Percentiles rank a stretch among this genome's conserved stretches.
Evolutionary conservation across 2,113 vertebrate species (phyloP).

Genomic region (Synodontis membranacea): DNA sequence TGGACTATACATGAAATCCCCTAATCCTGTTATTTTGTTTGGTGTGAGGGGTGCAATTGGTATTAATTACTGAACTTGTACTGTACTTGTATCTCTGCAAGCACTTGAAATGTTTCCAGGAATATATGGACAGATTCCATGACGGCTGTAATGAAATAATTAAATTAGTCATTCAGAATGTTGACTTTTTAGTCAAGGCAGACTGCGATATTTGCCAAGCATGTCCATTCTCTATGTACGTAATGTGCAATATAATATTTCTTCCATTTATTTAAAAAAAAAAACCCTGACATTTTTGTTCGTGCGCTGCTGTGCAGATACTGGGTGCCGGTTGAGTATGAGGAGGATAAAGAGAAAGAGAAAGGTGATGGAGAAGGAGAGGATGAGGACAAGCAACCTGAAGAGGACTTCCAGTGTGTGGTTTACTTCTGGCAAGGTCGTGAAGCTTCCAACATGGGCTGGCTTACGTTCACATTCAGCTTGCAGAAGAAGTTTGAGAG

Average conservation of each 20-base stretch:
- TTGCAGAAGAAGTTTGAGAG: constrained; percentile 98
- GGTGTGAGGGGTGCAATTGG: not conserved
- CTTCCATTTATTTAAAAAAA: not conserved
- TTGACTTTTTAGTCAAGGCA: not conserved
- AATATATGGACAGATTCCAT: not conserved
- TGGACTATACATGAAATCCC: not conserved
- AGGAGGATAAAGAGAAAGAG: constrained; percentile 77
- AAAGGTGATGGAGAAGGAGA: constrained; percentile 66
- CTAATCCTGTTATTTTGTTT: not conserved
- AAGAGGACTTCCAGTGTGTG: constrained; percentile 97
- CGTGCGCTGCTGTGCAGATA: constrained; percentile 74
- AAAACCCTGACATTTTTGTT: not conserved
- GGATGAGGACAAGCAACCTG: constrained; percentile 86
- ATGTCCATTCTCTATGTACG: not conserved
- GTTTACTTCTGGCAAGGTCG: constrained; percentile 99
- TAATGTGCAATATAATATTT: not conserved
- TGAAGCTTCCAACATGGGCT: constrained; percentile 98
- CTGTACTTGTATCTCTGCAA: not conserved
- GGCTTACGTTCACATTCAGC: constrained; percentile 98
- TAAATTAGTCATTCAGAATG: not conserved
- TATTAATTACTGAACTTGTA: not conserved
- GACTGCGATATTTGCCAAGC: not conserved
- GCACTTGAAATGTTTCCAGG: not conserved
- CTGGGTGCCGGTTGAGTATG: constrained; percentile 93
- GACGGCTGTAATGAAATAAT: not conserved